Base-by-base conservation (phyloP, 2,888 invertebrate genomes). In the Halocaridina rubra region DNA sequence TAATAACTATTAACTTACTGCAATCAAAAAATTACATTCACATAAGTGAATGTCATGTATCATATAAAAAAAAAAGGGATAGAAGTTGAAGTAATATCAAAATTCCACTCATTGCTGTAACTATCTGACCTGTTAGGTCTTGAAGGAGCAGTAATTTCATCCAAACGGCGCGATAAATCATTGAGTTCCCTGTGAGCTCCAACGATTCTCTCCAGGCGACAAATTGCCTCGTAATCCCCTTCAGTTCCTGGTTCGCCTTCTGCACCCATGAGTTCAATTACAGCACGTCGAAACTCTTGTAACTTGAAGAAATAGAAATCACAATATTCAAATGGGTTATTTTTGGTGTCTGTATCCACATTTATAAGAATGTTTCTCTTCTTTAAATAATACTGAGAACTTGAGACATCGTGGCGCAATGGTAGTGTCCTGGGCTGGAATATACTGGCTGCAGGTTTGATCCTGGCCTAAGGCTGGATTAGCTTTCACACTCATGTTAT, bases 91-190 rank as follows among this genome's bases (percentile, higher is more conserved):
- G n/a, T n/a, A n/a, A n/a, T n/a, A n/a, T n/a, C n/a, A n/a, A n/a
- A n/a, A n/a, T n/a, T n/a, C n/a, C n/a, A n/a, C n/a, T n/a, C n/a
- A n/a, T n/a, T n/a, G n/a, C n/a, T n/a, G n/a, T n/a, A n/a, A n/a
- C n/a, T n/a, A n/a, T n/a, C n/a, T n/a, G n/a, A 85, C 85, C 85
- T 85, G 61, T 61, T 71, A 3, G 85, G 85, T 39, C 85, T 81
- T 8, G 85, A 85, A 7, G 85, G 85, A 1, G 72, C 81, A 7
- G 81, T 85, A 32, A 85, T 64, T 24, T 85, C 81, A 19, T 85
- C 85, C 1, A 85, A 32, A 5, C 81, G 39, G 27, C 81, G 22
- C 3, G 85, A 85, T 10, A 85, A 74, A 64, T 85, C 85, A 5
- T 30, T 85, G 2, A 85, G 74, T 59, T 85, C 85, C 53, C 78